Evolutionary conservation across 2,888 invertebrate genomes (phyloP).

Genomic region (Automeris io): DNA sequence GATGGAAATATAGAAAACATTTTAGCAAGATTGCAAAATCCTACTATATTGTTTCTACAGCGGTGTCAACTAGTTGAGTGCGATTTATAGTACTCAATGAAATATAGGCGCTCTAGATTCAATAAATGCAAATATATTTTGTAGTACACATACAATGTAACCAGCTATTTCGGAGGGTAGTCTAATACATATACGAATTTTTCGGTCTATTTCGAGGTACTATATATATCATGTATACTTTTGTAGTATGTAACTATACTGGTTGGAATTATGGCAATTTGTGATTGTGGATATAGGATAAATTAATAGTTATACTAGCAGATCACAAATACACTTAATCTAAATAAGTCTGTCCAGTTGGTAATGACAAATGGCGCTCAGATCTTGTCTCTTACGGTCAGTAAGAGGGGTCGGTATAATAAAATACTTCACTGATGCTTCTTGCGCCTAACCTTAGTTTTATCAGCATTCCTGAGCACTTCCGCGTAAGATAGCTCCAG

Average conservation of each 20-base stretch:
- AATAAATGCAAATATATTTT: conserved; percentile 47
- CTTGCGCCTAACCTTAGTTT: conserved; percentile 70
- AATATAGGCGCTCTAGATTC: conserved; percentile 31
- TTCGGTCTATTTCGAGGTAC: conserved; percentile 28
- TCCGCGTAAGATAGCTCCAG: conserved; percentile 92
- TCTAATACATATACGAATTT: conserved; percentile 29
- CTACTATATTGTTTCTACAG: too few species aligned
- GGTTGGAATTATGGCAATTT: conserved; percentile 67
- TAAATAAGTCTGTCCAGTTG: conserved; percentile 70
- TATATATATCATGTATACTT: conserved; percentile 30
- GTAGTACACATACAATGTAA: conserved; percentile 19
- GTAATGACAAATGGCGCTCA: conserved; percentile 72
- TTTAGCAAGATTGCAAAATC: too few species aligned
- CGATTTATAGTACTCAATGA: conserved; percentile 32
- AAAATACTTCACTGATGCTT: conserved; percentile 66
- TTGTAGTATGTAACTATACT: conserved; percentile 50
- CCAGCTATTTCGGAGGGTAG: conserved; percentile 49
- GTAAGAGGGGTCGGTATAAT: conserved; percentile 61
- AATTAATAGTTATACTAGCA: conserved; percentile 69
- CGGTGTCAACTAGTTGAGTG: too few species aligned
- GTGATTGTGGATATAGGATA: conserved; percentile 51
- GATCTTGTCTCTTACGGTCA: conserved; percentile 56
- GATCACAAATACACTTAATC: conserved; percentile 71
- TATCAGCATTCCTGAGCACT: conserved; percentile 84
- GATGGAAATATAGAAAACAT: too few species aligned